phyloP scores from a whole-genome alignment of 2,797 vertebrate genomes.

The Cryptoprocta ferox region DNA sequence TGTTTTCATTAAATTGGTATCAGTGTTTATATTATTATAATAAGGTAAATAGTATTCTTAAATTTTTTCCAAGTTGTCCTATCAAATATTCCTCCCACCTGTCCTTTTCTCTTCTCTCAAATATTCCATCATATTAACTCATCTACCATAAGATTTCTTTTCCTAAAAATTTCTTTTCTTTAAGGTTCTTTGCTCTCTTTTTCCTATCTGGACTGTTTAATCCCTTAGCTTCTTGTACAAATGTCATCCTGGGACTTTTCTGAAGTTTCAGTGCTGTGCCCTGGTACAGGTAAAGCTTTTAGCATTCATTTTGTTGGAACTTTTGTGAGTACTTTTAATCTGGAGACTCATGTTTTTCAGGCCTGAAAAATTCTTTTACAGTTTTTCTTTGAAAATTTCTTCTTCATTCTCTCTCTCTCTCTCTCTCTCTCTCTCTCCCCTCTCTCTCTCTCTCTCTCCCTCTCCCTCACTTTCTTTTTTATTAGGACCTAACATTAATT shows the following conservation, averaged over 20 bases:
- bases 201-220: not conserved
- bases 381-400: conserved; percentile 9
- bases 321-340: conserved; percentile 24
- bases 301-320: conserved; percentile 5
- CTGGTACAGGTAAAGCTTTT: not conserved
- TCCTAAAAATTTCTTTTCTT: not conserved
- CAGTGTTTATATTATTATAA: not conserved
- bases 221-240: not conserved
- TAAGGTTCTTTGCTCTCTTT: not conserved
- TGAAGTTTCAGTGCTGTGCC: not conserved
- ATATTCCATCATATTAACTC: not conserved
- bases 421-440: too few species aligned
- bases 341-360: not conserved
- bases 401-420: not conserved
- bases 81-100: not conserved
- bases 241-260: not conserved
- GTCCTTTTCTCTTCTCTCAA: not conserved
- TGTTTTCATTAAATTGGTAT: not conserved
- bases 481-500: not conserved
- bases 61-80: conserved; percentile 8
- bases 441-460: not conserved
- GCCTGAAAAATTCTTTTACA: not conserved
- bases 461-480: not conserved
- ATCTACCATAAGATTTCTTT: not conserved
- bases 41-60: not conserved